A percentile compares a stretch with the other conserved stretches of the same genome.
Evolutionary conservation across 2,113 vertebrate genomes (phyloP).

Genomic region (Pachycephala philippinensis): DNA sequence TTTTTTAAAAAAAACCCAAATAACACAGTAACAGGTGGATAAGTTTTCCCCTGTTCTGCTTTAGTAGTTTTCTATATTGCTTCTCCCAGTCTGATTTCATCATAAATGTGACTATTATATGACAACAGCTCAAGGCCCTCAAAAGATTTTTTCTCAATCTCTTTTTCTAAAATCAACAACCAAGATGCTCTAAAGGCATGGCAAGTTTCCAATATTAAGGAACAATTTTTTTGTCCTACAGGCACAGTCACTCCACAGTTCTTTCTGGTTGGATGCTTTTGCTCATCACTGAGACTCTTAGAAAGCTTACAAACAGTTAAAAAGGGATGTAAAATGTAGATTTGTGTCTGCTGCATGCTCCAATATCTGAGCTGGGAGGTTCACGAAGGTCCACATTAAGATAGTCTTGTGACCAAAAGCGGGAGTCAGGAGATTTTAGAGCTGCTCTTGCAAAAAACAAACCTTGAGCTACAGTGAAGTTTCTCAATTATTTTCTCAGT

Average conservation of each 20-base stretch:
- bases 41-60: not conserved
- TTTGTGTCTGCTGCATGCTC: not conserved
- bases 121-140: not conserved
- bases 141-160: not conserved
- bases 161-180: not conserved
- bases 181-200: not conserved
- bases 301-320: not conserved
- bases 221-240: not conserved
- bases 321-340: not conserved
- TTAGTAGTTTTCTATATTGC: not conserved
- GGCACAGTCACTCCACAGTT: not conserved
- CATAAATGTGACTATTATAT: not conserved
- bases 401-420: not conserved
- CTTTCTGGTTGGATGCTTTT: not conserved
- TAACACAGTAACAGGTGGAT: not conserved
- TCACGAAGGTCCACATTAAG: not conserved
- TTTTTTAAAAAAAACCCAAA: not conserved
- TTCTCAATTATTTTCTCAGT: not conserved
- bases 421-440: not conserved
- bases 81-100: not conserved
- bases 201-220: not conserved
- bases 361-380: not conserved
- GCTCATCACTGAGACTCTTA: not conserved
- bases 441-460: not conserved
- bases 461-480: not conserved